Evolutionary conservation across 1,140 invertebrate species (phyloP).

Genomic region (Trichogramma pretiosum): DNA sequence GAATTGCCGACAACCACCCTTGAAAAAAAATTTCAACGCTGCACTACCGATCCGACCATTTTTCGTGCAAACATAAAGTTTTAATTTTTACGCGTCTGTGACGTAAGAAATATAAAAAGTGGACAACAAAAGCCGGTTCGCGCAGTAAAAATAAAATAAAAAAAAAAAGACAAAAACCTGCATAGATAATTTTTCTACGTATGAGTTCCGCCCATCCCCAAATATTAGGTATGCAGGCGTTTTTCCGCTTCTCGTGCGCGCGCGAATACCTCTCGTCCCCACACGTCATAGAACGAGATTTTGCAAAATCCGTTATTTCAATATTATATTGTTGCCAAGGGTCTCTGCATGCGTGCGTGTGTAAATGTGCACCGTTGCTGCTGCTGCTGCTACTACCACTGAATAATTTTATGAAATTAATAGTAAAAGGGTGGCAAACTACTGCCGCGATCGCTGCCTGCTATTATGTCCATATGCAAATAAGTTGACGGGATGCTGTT

Average conservation of each 20-base stretch:
- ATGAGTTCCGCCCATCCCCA: not conserved
- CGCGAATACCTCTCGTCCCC: too few relatives aligned
- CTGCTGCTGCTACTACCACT: too few relatives aligned
- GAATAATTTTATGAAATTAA: constrained; percentile 49
- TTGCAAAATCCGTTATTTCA: constrained; percentile 48
- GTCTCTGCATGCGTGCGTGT: too few relatives aligned
- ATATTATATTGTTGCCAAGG: too few relatives aligned
- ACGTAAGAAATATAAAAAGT: too few relatives aligned
- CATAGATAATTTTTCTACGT: constrained; percentile 13
- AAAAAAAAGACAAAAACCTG: constrained; percentile 1
- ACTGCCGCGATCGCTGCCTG: constrained; percentile 29
- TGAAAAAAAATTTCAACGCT: too few relatives aligned
- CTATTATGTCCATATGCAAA: constrained; percentile 46
- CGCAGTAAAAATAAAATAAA: constrained; percentile 2
- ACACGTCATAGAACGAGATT: constrained; percentile 42
- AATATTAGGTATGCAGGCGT: constrained; percentile 14
- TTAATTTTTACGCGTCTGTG: too few relatives aligned
- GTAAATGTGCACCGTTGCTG: too few relatives aligned
- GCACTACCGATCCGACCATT: too few relatives aligned
- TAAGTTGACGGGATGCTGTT: constrained; percentile 18
- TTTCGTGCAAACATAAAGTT: too few relatives aligned
- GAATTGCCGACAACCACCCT: too few relatives aligned
- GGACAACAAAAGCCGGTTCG: constrained; percentile 4
- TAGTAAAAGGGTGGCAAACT: constrained; percentile 45
- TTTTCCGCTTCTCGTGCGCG: constrained; percentile 24